These are phyloP conservation scores for Sarcophaga peregrina DNA, from an alignment of 1,140 invertebrate genomes.

Conservation along the genomic window DNA sequence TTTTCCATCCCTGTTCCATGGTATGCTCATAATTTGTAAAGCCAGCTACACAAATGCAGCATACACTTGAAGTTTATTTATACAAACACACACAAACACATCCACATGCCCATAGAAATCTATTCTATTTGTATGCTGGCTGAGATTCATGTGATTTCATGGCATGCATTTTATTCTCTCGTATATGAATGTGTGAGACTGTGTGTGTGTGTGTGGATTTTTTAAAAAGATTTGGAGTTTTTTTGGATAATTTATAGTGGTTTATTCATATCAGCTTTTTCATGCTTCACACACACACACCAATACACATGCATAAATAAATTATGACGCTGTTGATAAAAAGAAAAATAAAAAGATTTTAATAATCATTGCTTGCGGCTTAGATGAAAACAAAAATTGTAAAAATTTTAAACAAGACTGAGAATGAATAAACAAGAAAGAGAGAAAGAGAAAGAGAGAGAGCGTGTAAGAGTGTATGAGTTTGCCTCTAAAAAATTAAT, in stretches of 20 bases:
- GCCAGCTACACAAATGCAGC: too few species aligned
- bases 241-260: constrained; percentile 20
- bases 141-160: too few species aligned
- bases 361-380: constrained; percentile 31
- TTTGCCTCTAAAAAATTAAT: too few species aligned
- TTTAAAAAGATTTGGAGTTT: neutral
- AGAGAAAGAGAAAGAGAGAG: neutral
- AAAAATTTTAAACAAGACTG: neutral
- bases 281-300: neutral
- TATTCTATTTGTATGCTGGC: too few species aligned
- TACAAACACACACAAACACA: too few species aligned
- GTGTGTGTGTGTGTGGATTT: neutral
- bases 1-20: too few species aligned
- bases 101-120: too few species aligned
- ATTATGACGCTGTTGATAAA: constrained; percentile 34
- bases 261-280: constrained; percentile 19
- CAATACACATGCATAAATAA: neutral
- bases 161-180: neutral
- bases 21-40: too few species aligned
- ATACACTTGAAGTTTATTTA: too few species aligned
- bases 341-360: constrained; percentile 40
- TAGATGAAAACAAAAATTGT: neutral
- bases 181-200: neutral
- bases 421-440: neutral
- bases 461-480: neutral